phyloP scores from a whole-genome alignment of 2,797 vertebrate genomes.

The Falco cherrug region DNA sequence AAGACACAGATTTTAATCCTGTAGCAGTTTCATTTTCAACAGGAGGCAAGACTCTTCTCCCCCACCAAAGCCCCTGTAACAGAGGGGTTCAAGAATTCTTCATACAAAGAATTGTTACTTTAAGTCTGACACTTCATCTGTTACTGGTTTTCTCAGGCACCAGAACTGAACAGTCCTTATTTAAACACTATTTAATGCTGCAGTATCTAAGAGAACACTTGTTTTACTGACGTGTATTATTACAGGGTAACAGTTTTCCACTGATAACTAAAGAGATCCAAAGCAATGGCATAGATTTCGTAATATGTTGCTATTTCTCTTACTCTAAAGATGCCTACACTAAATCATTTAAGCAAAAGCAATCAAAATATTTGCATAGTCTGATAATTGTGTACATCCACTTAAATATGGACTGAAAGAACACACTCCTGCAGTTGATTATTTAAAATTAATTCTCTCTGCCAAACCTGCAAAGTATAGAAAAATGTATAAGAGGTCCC shows the following conservation, averaged over 20 bases:
- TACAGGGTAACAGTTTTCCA: not conserved
- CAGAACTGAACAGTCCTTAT: not conserved
- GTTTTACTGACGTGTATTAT: not conserved
- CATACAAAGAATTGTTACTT: not conserved
- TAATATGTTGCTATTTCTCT: not conserved
- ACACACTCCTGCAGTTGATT: not conserved
- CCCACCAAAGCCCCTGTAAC: not conserved
- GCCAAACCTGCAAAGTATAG: not conserved
- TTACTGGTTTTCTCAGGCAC: not conserved
- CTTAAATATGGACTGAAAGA: not conserved
- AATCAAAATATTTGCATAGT: not conserved
- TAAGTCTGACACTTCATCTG: not conserved
- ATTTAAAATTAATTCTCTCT: not conserved
- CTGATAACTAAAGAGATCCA: not conserved
- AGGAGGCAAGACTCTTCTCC: not conserved
- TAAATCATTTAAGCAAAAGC: not conserved
- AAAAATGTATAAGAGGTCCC: not conserved
- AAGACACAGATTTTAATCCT: not conserved
- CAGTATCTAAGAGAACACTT: not conserved
- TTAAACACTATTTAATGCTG: not conserved
- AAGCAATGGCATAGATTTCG: not conserved
- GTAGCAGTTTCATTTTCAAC: not conserved
- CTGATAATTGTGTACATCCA: not conserved
- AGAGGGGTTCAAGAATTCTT: not conserved
- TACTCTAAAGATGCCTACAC: not conserved